Evolutionary conservation across 2,888 invertebrate species (phyloP), one percentile per base, ranked within the genome.

Genomic region (Lumbricus terrestris): DNA sequence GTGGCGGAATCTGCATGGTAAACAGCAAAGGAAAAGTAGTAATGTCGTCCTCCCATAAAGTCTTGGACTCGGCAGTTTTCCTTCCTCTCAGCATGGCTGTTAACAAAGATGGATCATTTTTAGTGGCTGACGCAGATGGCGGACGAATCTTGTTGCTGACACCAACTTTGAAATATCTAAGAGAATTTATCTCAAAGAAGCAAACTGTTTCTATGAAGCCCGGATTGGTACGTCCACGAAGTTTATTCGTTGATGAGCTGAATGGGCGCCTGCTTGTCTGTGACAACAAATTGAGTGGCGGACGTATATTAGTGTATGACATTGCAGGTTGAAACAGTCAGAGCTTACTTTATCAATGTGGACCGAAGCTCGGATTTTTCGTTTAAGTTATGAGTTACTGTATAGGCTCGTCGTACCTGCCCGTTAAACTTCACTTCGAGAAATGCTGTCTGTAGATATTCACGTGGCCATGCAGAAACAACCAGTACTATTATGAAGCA

Each of bases 21-120:
- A 11, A 69, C 13, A 13, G 4, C 0, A n/a, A 69, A 69, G 69
- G 69, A 69, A 69, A 69, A 69, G 69, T 69, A 11, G 5, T n/a
- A 8, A 69, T 69, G 13, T n/a, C 47, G 8, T 6, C 69, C n/a
- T 8, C 5, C 4, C 0, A n/a, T n/a, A n/a, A 69, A 69, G 69
- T 1, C 8, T 13, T n/a, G 69, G 2, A n/a, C 0, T 16, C 8
- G 29, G 8, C 0, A n/a, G 6, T 0, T n/a, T n/a, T 29, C n/a
- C 8, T 69, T 69, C 69, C 69, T 0, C 29, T 69, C n/a, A n/a
- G n/a, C 13, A 13, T 69, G n/a, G 69, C 69, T n/a, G 1, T 69
- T 1, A 11, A 69, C 13, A 69, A 69, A 69, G 69, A 29, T 69
- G 69, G 69, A 11, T 69, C 69, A 13, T 29, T 69, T 13, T n/a